phyloP scores from a whole-genome alignment of 2,113 vertebrate species.

The Elgaria multicarinata region DNA sequence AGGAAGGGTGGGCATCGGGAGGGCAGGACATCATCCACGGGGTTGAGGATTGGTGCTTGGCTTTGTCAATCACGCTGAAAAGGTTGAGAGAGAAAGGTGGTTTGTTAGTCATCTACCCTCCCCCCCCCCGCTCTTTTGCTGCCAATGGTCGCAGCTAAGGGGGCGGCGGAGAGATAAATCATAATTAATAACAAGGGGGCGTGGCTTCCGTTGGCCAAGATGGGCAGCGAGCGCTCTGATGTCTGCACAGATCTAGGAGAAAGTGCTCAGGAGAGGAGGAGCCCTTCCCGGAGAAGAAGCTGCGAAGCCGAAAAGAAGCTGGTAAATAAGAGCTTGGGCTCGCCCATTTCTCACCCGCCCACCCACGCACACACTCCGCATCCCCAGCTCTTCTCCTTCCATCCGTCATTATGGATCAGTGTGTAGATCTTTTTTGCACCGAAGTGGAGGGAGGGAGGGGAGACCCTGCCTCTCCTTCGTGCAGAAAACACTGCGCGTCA shows the following conservation, averaged over 20 bases:
- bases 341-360: too few species aligned
- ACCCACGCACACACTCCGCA: too few species aligned
- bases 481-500: neutral
- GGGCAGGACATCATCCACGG: fast-evolving
- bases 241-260: neutral
- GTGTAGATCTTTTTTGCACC: neutral
- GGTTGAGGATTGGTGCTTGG: neutral
- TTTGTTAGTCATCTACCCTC: fast-evolving
- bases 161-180: neutral
- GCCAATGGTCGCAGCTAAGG: neutral
- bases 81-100: neutral
- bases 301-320: neutral
- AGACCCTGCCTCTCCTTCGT: neutral
- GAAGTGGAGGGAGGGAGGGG: neutral
- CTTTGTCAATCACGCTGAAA: neutral
- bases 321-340: neutral
- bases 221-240: fast-evolving
- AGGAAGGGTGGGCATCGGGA: fast-evolving
- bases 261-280: neutral
- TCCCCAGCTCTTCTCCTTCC: neutral
- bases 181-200: neutral
- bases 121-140: neutral
- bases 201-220: fast-evolving
- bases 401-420: neutral
- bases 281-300: neutral